A percentile compares a stretch with the other conserved stretches of the same genome.
Evolutionary conservation across 2,797 vertebrate species (phyloP).

Genomic region (Cyclopterus lumpus): DNA sequence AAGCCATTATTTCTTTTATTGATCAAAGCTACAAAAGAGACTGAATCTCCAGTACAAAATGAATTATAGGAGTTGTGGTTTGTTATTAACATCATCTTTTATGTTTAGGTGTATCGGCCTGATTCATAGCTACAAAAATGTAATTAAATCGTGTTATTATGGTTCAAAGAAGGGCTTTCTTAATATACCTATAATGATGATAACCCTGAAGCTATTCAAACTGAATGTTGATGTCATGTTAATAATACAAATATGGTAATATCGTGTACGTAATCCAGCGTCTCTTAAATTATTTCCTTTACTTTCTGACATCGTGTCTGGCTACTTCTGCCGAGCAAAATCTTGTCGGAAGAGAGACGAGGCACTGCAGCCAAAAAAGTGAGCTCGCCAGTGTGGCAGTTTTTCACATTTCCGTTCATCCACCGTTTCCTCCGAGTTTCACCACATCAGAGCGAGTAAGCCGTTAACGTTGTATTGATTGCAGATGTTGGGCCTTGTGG

Average conservation of each 20-base stretch:
- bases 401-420: no score
- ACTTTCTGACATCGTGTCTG: neutral
- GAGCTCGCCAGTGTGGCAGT: neutral
- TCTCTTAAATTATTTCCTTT: neutral
- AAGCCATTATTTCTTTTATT: constrained; percentile 14
- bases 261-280: neutral
- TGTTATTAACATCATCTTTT: neutral
- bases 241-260: neutral
- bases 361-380: neutral
- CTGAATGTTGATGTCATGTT: neutral
- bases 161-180: neutral
- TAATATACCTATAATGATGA: neutral
- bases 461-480: neutral
- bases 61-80: neutral
- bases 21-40: constrained; percentile 6
- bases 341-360: neutral
- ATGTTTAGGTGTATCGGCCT: constrained; percentile 4
- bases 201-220: neutral
- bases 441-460: no score
- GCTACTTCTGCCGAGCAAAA: neutral
- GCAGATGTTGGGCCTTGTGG: neutral
- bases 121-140: neutral
- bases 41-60: constrained; percentile 11
- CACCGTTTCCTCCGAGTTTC: no score
- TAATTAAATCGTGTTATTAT: neutral